Base-by-base conservation (phyloP, 2,888 invertebrate genomes). In the Adelognathus sp. region DNA sequence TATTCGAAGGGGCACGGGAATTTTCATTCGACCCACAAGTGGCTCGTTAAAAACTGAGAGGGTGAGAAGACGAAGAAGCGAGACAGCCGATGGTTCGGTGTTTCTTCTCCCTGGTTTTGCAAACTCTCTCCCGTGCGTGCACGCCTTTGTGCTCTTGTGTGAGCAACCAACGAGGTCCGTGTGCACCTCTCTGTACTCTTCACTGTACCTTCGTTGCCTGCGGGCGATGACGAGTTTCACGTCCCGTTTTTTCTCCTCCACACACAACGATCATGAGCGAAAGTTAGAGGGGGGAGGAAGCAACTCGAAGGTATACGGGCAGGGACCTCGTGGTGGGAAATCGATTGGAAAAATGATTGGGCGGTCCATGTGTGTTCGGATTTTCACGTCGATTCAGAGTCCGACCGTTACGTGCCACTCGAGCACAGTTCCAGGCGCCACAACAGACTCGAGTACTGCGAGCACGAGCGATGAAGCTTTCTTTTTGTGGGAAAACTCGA, bases 11-110 rank as follows among this genome's bases (percentile, higher is more conserved):
- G 36, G 67, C 63, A 29, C n/a, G 63, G 69, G 81, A 81, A 85
- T 85, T 85, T 85, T 74, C 83, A 83, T 81, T 64, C 67, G 58
- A 72, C 77, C 80, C 73, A 82, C 84, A 83, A 86, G 85, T 83
- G 83, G 85, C 82, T 86, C 84, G 84, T 86, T 86, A 85, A 70
- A 36, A 31, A 46, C 29, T 21, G 14, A n/a, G 36, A 74, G 54
- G 64, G 56, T 33, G 50, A 36, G 58, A 21, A 29, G 33, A 60
- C 41, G 33, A 18, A 41, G 60, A 16, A 31, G 33, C 33, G 31
- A 27, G 70, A 52, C 14, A 31, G 39, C 52, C 44, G 16, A 33
- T 36, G 61, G 21, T 18, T 33, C 50, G n/a, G 41, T 52, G 27
- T 52, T 52, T 39, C n/a, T n/a, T n/a, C 31, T 60, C 21, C 61